Evolutionary conservation across 2,113 vertebrate species (phyloP).

Genomic region (Lophius piscatorius): DNA sequence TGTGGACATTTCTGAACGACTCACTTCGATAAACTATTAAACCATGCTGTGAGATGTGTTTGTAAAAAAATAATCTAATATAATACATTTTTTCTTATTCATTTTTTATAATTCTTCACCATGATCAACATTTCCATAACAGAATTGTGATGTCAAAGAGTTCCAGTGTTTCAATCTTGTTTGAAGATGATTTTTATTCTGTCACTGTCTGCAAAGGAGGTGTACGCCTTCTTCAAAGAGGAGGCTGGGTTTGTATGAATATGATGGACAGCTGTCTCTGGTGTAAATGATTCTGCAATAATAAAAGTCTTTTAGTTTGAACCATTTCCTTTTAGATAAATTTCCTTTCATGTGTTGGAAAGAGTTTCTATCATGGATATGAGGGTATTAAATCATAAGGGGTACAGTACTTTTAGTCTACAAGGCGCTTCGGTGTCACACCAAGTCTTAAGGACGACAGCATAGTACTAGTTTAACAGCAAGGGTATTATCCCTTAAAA

Average conservation of each 20-base stretch:
- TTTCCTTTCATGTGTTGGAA: conserved; percentile 96
- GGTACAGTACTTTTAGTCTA: too few relatives aligned
- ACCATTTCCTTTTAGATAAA: conserved; percentile 93
- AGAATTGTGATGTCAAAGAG: too few relatives aligned
- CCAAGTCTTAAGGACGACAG: too few relatives aligned
- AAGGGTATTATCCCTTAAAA: too few relatives aligned
- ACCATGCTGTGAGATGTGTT: conserved; percentile 95
- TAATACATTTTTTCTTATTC: conserved; percentile 87
- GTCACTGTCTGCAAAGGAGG: conserved; percentile 79
- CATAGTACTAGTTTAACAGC: too few relatives aligned
- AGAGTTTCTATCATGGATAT: too few relatives aligned
- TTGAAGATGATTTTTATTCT: too few relatives aligned
- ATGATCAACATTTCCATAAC: too few relatives aligned
- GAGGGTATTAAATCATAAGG: too few relatives aligned
- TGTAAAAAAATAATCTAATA: conserved; percentile 87
- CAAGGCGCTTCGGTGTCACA: too few relatives aligned
- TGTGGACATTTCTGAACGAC: conserved; percentile 91
- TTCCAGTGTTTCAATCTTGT: conserved; percentile 90
- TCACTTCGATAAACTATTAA: conserved; percentile 84
- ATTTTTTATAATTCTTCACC: conserved; percentile 95
- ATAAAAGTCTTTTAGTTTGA: conserved; percentile 87
- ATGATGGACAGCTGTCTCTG: conserved; percentile 85
- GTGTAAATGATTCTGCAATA: too few relatives aligned
- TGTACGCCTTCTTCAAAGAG: conserved; percentile 83
- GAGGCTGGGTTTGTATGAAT: conserved; percentile 84